Evolutionary conservation across 2,797 vertebrate species (phyloP), one percentile per base, ranked within the genome.

Genomic region (Enteromius thamalakanensis): DNA sequence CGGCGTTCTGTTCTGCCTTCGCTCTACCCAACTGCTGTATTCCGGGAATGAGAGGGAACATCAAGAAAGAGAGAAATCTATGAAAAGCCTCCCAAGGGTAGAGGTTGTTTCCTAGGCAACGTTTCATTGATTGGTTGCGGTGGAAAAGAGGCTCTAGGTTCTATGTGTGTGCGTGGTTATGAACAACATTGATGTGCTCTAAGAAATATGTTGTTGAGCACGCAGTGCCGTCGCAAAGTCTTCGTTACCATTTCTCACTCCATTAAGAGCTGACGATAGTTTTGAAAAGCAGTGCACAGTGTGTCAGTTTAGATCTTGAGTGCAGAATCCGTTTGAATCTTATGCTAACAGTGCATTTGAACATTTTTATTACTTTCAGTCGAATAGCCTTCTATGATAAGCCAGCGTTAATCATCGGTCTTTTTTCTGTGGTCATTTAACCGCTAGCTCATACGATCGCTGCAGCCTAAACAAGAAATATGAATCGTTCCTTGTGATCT

Each of bases 21-120:
- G 65, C 81, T 80, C 68, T 77, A 85, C 81, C 64, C 80, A 82
- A 80, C 81, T 84, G 74, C 80, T 85, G 83, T 88, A 77, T 90
- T 94, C 92, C 87, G 69, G 6, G 89, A 90, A 89, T 77, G 81
- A 87, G 86, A 90, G 90, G 89, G 80, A 89, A 91, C 89, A 90
- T 90, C 87, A 91, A 88, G 93, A 86, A 81, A 81, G 77, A 86
- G 84, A 90, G 87, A 89, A 88, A 82, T 86, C 86, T 84, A 89
- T 89, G 88, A 86, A 90, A 90, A 94, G 92, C 89, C 90, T 94
- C 92, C 74, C 88, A 92, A 93, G 94, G 94, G 93, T 91, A 93
- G 92, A 95, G 95, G 95, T 93, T 92, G 94, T 96, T 94, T 94
- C 95, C 93, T 91, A 86, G 92, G 95, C 92, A 96, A 96, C 95